Percentiles rank a stretch among this genome's conserved stretches.
phyloP scores from a whole-genome alignment of 2,113 vertebrate species.

The Panthera leo region DNA sequence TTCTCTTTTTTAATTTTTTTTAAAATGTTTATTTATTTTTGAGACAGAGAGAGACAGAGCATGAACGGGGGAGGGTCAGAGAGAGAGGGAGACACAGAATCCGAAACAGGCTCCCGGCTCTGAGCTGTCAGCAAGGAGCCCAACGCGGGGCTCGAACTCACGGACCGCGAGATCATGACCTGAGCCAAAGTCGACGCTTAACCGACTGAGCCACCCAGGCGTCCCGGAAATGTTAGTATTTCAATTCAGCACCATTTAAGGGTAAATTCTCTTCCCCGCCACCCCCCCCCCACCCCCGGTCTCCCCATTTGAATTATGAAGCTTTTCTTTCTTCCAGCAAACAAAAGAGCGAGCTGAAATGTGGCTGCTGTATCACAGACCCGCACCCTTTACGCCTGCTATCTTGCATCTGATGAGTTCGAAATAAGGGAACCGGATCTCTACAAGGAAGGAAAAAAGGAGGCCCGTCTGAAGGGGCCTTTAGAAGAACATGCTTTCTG shows the following conservation, averaged over 20 bases:
- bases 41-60: too few species aligned
- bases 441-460: not conserved
- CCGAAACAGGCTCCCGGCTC: too few species aligned
- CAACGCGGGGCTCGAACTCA: too few species aligned
- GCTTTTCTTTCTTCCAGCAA: not conserved
- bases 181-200: too few species aligned
- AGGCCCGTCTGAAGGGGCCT: not conserved
- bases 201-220: too few species aligned
- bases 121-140: too few species aligned
- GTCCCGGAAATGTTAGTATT: not conserved
- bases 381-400: not conserved
- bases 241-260: not conserved
- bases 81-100: too few species aligned
- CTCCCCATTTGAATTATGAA: not conserved
- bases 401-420: not conserved
- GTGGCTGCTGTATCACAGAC: rapidly evolving
- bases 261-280: not conserved
- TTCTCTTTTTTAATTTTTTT: not conserved
- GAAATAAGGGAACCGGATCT: not conserved
- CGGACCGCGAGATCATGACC: too few species aligned
- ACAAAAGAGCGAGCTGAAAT: not conserved
- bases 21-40: too few species aligned
- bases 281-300: not conserved
- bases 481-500: not conserved
- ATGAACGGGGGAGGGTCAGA: too few species aligned